Evolutionary conservation across 2,888 invertebrate genomes (phyloP).

Genomic region (Idaea biselata): DNA sequence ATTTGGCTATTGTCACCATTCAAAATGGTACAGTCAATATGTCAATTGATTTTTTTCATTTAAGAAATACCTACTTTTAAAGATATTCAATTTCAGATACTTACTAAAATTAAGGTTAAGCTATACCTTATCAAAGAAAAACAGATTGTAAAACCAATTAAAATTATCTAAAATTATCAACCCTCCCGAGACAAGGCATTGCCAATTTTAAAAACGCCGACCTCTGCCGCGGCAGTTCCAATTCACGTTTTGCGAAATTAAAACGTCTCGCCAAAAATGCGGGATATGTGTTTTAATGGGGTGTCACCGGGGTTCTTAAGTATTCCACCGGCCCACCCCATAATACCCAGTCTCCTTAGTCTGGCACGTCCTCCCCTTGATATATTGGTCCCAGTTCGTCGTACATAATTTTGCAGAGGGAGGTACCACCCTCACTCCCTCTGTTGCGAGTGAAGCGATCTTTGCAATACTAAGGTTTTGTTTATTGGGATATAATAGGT

Average conservation of each 20-base stretch:
- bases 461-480: constrained; percentile 76
- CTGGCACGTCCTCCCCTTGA: constrained; percentile 80
- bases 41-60: constrained; percentile 1
- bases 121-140: constrained; percentile 11
- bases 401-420: constrained; percentile 80
- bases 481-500: constrained; percentile 73
- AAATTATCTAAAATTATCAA: constrained; percentile 23
- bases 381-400: constrained; percentile 81
- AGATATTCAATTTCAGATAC: background rate
- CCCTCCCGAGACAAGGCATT: constrained; percentile 20
- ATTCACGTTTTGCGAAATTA: constrained; percentile 64
- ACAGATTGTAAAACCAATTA: constrained; percentile 15
- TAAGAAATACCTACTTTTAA: constrained; percentile 4
- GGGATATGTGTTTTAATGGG: constrained; percentile 79
- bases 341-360: constrained; percentile 80
- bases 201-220: constrained; percentile 34
- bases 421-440: constrained; percentile 57
- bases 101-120: background rate
- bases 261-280: constrained; percentile 77
- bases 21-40: background rate
- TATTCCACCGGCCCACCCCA: constrained; percentile 77
- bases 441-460: constrained; percentile 57
- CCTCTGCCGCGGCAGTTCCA: constrained; percentile 40
- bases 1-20: constrained; percentile 8
- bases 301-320: constrained; percentile 80